Evolutionary conservation across 2,888 invertebrate genomes (phyloP).

Genomic region (Mimas tiliae): DNA sequence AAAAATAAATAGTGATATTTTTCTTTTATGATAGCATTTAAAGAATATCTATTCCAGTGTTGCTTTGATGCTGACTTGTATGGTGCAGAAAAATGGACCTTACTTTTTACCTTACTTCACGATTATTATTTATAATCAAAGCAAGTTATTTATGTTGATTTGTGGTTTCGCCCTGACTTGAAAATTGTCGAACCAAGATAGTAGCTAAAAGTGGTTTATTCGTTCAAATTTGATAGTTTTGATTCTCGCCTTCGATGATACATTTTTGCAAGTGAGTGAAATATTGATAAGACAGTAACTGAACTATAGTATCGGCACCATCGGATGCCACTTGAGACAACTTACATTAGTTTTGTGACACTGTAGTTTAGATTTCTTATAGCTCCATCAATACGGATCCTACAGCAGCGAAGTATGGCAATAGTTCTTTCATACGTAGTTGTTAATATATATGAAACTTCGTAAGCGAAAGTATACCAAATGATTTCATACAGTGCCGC

Average conservation of each 20-base stretch:
- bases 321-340: no score
- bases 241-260: neutral
- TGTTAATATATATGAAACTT: no score
- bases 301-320: no score
- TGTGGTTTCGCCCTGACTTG: neutral
- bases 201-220: neutral
- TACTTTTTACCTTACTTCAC: neutral
- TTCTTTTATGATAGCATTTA: neutral
- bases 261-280: neutral
- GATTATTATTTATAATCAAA: no score
- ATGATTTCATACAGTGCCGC: no score
- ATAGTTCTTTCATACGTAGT: neutral
- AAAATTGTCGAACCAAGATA: neutral
- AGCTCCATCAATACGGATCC: no score
- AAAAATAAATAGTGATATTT: no score
- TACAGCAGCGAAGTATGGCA: no score
- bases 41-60: neutral
- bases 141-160: neutral
- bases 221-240: neutral
- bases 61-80: neutral
- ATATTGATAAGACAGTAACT: neutral
- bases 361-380: no score
- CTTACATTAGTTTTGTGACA: no score
- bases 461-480: no score
- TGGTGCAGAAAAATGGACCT: neutral